Conservation (phyloP, 2,797 vertebrate species). For the Dendrocincla fuliginosa region DNA sequence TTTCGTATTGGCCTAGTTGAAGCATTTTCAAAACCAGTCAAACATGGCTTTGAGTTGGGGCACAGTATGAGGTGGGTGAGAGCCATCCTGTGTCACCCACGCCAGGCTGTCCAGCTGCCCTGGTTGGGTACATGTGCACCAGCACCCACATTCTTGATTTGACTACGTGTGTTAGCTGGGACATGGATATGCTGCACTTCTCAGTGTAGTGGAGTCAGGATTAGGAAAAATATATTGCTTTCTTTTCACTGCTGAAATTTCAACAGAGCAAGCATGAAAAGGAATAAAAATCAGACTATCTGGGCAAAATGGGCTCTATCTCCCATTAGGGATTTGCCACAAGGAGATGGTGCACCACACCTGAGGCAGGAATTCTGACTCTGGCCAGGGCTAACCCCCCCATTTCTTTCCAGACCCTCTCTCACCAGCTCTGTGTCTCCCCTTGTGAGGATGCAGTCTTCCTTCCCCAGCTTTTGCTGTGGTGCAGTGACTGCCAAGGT, state of each 20-base stretch:
- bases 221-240: neutral
- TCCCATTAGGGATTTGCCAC: neutral
- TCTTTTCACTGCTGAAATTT: neutral
- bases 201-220: neutral
- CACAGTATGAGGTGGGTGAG: accelerated
- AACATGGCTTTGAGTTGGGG: neutral
- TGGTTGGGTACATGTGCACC: accelerated
- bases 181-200: neutral
- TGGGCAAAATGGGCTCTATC: neutral
- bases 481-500: neutral
- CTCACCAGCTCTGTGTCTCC: neutral
- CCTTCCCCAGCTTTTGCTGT: neutral
- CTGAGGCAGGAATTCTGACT: neutral
- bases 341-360: accelerated
- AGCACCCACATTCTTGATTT: accelerated
- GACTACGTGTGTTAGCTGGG: accelerated
- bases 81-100: accelerated
- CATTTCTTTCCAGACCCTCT: neutral
- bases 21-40: neutral
- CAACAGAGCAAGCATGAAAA: neutral
- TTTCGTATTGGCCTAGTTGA: neutral
- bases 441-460: neutral
- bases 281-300: neutral
- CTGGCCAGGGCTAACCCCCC: neutral
- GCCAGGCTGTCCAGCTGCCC: neutral